A percentile compares a stretch with the other conserved stretches of the same genome.
Evolutionary conservation across 2,888 invertebrate genomes (phyloP).

Genomic region (Lepidochrysops patricia): DNA sequence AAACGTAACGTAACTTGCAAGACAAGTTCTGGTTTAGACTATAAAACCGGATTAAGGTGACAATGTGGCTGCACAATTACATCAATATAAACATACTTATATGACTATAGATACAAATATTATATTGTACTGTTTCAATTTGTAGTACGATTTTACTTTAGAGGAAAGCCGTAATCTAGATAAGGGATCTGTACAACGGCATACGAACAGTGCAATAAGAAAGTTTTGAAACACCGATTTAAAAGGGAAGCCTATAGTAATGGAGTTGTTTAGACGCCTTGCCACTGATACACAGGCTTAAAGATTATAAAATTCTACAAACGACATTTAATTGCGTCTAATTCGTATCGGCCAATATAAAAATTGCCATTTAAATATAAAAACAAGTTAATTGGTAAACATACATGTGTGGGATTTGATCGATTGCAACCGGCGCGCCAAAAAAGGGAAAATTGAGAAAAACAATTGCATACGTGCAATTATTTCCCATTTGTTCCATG

Average conservation of each 20-base stretch:
- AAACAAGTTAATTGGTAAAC: background rate
- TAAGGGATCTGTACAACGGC: too few relatives aligned
- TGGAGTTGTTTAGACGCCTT: too few relatives aligned
- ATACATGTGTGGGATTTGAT: background rate
- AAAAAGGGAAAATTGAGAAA: background rate
- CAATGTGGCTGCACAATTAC: background rate
- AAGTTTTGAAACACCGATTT: too few relatives aligned
- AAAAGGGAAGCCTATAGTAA: too few relatives aligned
- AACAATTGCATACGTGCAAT: slow-evolving; percentile 5
- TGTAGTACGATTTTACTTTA: background rate
- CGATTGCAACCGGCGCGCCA: background rate
- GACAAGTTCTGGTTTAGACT: background rate
- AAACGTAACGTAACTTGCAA: background rate
- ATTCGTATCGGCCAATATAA: background rate
- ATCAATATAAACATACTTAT: background rate
- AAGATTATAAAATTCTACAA: too few relatives aligned
- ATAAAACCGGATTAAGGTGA: background rate
- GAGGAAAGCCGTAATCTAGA: too few relatives aligned
- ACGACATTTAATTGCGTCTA: background rate
- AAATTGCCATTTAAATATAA: background rate
- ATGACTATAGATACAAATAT: too few relatives aligned
- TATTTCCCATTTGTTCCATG: background rate
- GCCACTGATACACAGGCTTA: too few relatives aligned
- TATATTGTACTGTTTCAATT: background rate
- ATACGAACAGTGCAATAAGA: too few relatives aligned